Evolutionary conservation across 2,113 vertebrate genomes (phyloP).

Genomic region (Tinamus guttatus): DNA sequence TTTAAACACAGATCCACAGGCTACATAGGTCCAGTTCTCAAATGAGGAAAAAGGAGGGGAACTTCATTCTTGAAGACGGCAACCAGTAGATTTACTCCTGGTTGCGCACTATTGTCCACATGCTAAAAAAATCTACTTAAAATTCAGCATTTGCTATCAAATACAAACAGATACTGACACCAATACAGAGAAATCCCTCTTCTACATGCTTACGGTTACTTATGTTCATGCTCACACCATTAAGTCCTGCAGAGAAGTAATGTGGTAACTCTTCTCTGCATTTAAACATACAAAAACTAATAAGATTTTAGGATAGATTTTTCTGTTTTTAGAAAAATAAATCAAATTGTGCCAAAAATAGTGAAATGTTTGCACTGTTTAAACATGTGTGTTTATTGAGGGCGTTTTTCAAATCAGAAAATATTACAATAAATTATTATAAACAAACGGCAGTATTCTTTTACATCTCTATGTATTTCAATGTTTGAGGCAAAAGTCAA

Average conservation of each 20-base stretch:
- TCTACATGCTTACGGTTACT: neutral
- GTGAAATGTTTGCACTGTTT: neutral
- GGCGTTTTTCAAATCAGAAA: neutral
- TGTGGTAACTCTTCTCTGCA: neutral
- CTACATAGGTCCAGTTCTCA: neutral
- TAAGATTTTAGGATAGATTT: neutral
- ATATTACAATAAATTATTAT: neutral
- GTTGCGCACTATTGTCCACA: neutral
- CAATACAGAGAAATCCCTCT: neutral
- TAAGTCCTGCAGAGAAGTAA: neutral
- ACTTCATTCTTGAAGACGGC: neutral
- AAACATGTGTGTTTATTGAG: neutral
- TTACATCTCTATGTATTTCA: neutral
- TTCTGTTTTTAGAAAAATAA: neutral
- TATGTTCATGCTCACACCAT: neutral
- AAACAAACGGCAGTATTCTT: neutral
- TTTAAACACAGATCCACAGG: no score
- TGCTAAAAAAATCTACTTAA: neutral
- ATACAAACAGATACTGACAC: neutral
- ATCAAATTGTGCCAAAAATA: neutral
- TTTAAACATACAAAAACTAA: neutral
- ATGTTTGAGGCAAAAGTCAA: neutral
- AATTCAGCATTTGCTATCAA: neutral
- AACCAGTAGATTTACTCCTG: neutral
- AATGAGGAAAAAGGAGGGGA: neutral